Percentiles rank a stretch among this genome's conserved stretches.
Conservation (phyloP, 64 coral and sea anemone genomes). For the Actinia tenebrosa region DNA sequence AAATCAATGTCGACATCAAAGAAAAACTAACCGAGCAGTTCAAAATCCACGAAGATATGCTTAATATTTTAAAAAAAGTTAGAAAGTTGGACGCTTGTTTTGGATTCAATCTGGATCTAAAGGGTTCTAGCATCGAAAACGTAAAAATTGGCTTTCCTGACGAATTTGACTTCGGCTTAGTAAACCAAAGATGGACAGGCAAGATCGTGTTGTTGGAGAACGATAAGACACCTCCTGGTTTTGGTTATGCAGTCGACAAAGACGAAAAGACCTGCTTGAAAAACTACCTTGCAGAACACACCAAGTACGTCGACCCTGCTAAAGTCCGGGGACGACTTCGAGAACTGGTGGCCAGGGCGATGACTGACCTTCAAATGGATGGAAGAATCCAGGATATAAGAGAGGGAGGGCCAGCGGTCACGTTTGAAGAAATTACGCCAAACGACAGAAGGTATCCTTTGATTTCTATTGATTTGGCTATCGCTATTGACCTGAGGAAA, state of each 20-base stretch:
- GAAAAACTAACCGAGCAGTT: background rate
- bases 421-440: conserved; percentile 10
- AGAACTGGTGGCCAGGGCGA: background rate
- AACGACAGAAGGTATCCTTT: background rate
- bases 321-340: conserved; percentile 13
- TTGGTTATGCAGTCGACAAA: conserved; percentile 18
- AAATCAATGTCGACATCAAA: background rate
- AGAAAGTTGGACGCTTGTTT: background rate
- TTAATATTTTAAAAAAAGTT: background rate
- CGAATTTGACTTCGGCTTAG: conserved; percentile 34
- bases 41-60: background rate
- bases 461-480: conserved; percentile 44
- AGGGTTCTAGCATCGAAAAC: conserved; percentile 21
- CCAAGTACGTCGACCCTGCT: background rate
- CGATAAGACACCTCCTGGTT: background rate
- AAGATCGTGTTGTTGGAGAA: conserved; percentile 1
- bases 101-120: background rate
- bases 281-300: background rate
- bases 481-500: background rate
- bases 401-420: conserved; percentile 31
- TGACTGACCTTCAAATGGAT: background rate
- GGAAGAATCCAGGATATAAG: background rate
- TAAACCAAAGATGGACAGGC: conserved; percentile 2
- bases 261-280: background rate
- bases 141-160: conserved; percentile 34